Evolutionary conservation across 2,888 invertebrate species (phyloP), one percentile per base, ranked within the genome.

Genomic region (Latrodectus hesperus): DNA sequence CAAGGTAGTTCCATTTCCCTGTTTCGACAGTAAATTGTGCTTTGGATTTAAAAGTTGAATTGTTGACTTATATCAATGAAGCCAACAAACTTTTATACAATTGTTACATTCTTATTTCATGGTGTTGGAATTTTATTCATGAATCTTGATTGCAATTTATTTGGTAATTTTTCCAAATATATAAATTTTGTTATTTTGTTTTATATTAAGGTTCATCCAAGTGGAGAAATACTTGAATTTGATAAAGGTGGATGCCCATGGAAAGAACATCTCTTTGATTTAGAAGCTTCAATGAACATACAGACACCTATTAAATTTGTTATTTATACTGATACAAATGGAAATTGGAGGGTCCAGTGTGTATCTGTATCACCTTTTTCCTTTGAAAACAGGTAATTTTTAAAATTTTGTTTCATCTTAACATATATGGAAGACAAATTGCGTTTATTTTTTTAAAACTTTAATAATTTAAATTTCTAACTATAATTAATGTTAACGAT

Each of bases 221-320:
- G 96, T 81, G 98, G 98, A 0, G 94, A 96, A 92, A 97, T 99
- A 74, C 92, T 99, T 0, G 93, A 95, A 90, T 93, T 99, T 12
- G 92, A 92, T 0, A 84, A 91, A 64, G 94, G 94, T 80, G 93
- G 94, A 6, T 95, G 95, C 38, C 98, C 99, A 0, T 99, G 98
- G 98, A 97, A 97, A 91, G 95, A 96, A 82, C 98, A 99, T 92
- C 93, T 99, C 74, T 95, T 95, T 91, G 94, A 94, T 71, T 91
- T 99, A 80, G 99, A 99, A 93, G 94, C 94, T 84, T 96, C 96
- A 91, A 92, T 95, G 90, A 93, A 93, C 0, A 92, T 96, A 9
- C 93, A 93, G 60, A 81, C 83, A 11, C 80, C 85, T 22, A 94
- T 96, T 2, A 96, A 96, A 91, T 96, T 95, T 93, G 94, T 95